Conservation (phyloP, 2,797 vertebrate species). For the Enteromius anoplus region DNA sequence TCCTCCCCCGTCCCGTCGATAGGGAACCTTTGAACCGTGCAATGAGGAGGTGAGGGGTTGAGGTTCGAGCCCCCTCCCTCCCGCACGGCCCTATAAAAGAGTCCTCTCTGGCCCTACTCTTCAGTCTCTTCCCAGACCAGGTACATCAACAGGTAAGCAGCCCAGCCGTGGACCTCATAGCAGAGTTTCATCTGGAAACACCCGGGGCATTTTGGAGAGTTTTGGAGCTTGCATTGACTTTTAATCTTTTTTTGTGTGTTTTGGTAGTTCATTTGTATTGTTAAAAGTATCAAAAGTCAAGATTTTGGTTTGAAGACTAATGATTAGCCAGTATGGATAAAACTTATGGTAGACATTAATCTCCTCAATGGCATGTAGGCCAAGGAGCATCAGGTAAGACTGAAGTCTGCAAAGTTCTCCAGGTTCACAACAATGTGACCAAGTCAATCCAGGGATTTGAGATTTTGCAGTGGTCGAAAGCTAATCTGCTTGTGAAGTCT, state of each 20-base stretch:
- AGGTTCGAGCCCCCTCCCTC: constrained; percentile 58
- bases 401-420: neutral
- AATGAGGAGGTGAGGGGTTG: constrained; percentile 53
- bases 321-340: neutral
- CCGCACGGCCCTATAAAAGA: constrained; percentile 68
- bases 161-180: neutral
- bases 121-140: constrained; percentile 72
- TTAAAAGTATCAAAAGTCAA: neutral
- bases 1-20: constrained; percentile 35
- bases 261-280: neutral
- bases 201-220: neutral
- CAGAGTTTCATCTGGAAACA: neutral
- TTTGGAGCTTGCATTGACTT: neutral
- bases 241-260: neutral
- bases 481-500: constrained; percentile 59
- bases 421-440: constrained; percentile 44
- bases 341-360: neutral
- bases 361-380: neutral
- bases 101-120: constrained; percentile 42
- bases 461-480: constrained; percentile 52
- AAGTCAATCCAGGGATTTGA: constrained; percentile 53
- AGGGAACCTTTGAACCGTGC: constrained; percentile 58
- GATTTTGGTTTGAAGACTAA: neutral
- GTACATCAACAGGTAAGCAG: constrained; percentile 79
- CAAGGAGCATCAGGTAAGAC: neutral